A percentile compares a stretch with the other conserved stretches of the same genome.
These are phyloP conservation scores for Erebia ligea DNA, from an alignment of 2,888 invertebrate genomes.

Conservation along the genomic window DNA sequence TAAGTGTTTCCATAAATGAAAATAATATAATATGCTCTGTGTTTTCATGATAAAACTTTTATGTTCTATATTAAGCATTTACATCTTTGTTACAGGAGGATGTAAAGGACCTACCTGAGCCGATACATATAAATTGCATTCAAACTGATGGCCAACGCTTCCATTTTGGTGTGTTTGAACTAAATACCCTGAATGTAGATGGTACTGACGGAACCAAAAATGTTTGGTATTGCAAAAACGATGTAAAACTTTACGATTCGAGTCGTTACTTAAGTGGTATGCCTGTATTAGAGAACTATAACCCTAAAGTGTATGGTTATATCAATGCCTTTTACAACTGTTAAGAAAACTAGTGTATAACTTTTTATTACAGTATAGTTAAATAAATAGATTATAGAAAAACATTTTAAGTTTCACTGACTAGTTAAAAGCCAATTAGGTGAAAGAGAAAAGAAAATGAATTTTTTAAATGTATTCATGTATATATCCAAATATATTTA, in stretches of 20 bases:
- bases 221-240: conserved; percentile 89
- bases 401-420: conserved; percentile 31
- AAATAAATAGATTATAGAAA: conserved; percentile 36
- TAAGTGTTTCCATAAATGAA: background rate
- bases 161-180: conserved; percentile 92
- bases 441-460: conserved; percentile 46
- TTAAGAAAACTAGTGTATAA: conserved; percentile 52
- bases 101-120: conserved; percentile 87
- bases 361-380: conserved; percentile 33
- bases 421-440: conserved; percentile 39
- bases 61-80: conserved; percentile 6
- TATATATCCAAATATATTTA: conserved; percentile 80
- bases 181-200: conserved; percentile 89
- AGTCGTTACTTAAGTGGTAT: conserved; percentile 86
- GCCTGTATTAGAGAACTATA: conserved; percentile 89
- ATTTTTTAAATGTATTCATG: conserved; percentile 75
- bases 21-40: background rate
- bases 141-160: conserved; percentile 90
- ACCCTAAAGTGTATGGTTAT: conserved; percentile 89
- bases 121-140: conserved; percentile 91
- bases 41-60: conserved; percentile 19
- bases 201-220: conserved; percentile 86
- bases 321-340: conserved; percentile 91
- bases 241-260: conserved; percentile 85
- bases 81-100: conserved; percentile 72